Evolutionary conservation across 2,888 invertebrate genomes (phyloP), one percentile per base, ranked within the genome.

Genomic region (Mellilla xanthometata): DNA sequence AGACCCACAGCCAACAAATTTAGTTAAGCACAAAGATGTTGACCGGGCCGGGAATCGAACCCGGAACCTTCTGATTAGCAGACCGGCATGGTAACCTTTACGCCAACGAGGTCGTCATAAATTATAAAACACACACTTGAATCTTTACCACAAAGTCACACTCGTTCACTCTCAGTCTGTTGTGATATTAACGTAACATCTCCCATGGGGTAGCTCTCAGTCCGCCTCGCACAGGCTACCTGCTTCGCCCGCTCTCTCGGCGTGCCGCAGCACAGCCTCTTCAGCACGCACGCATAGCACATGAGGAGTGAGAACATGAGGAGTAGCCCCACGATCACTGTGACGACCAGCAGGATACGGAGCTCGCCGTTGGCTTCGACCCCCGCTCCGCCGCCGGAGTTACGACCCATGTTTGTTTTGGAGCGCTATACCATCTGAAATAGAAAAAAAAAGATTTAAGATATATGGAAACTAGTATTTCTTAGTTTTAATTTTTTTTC

Each of bases 241-340:
- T 84, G 71, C 56, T 89, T 89, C n/a, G 78, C 75, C 52, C 87
- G 68, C 63, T 90, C 85, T 56, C 87, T 74, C n/a, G 90, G 67
- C 12, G 84, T 81, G 35, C 90, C 91, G 52, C 93, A 93, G 64
- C 93, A 93, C 2, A 93, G 80, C 54, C 93, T 87, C 39, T 92
- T 88, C 48, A 93, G 91, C 9, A 93, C 93, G 62, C 93, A 93
- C 3, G 92, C 92, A 71, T 94, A 94, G 68, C 93, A 93, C 69
- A 92, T 85, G 0, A 93, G 81, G n/a, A 93, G 69, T 0, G 92
- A 91, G 32, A 92, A 86, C 86, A 93, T 92, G 6, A 92, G 83
- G 3, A 92, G 74, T 26, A 92, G 81, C 4, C 92, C 92, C 19
- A 93, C 88, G 29, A 91, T 80, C 29, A 93, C 90, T 2, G 93